A percentile compares a stretch with the other conserved stretches of the same genome.
These are phyloP conservation scores for Drosophila bunnanda DNA, from an alignment of 2,888 invertebrate species.

Conservation along the genomic window DNA sequence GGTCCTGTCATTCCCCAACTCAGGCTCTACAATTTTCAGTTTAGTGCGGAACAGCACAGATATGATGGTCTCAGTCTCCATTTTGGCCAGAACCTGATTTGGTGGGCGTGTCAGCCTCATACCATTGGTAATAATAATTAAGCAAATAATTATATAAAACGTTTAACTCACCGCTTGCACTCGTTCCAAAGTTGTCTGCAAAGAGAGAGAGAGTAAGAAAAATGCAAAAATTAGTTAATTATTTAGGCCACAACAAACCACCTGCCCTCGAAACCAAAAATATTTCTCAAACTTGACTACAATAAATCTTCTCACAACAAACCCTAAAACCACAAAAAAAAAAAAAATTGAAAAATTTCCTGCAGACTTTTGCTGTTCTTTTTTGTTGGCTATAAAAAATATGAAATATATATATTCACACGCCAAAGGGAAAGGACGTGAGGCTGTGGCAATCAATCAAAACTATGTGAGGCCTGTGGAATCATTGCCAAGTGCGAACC, in stretches of 20 bases:
- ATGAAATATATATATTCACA: constrained; percentile 80
- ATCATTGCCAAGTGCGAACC: constrained; percentile 72
- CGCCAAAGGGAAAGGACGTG: constrained; percentile 45
- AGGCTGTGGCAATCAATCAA: constrained; percentile 72
- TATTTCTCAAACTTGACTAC: constrained; percentile 60
- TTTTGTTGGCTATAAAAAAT: constrained; percentile 64
- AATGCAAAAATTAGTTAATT: constrained; percentile 47
- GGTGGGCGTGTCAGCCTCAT: constrained; percentile 38
- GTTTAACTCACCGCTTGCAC: constrained; percentile 82
- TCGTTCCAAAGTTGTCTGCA: constrained; percentile 83
- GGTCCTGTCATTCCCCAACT: constrained; percentile 83
- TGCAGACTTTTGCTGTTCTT: constrained; percentile 58
- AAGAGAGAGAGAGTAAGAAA: constrained; percentile 42
- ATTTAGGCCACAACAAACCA: constrained; percentile 47
- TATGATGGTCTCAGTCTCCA: constrained; percentile 20
- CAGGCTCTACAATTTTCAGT: constrained; percentile 71
- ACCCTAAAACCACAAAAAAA: background rate
- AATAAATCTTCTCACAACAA: constrained; percentile 65
- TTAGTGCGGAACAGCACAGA: constrained; percentile 31
- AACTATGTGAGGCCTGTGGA: constrained; percentile 65
- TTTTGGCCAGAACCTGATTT: constrained; percentile 45
- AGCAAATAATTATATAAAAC: constrained; percentile 12
- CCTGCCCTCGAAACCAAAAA: constrained; percentile 51
- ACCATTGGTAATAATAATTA: constrained; percentile 35
- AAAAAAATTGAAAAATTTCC: constrained; percentile 64